phyloP scores from a whole-genome alignment of 2,113 vertebrate species.

The Cyphomyrus discorhynchus region DNA sequence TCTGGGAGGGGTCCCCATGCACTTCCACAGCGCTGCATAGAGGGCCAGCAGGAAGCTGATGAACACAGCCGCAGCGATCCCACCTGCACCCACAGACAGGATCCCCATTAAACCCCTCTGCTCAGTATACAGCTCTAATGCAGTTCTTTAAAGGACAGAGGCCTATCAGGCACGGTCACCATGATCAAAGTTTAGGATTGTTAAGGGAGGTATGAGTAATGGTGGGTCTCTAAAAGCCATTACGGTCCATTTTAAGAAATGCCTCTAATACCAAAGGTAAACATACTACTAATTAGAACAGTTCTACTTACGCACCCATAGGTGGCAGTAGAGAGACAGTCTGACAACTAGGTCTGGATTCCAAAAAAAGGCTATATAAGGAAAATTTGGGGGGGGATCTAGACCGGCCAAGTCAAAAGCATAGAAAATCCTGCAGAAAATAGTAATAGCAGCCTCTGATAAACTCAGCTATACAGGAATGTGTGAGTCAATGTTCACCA shows the following conservation, averaged over 20 bases:
- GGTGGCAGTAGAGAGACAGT: not conserved
- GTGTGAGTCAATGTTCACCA: not conserved
- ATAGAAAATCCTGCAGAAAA: slow-evolving; percentile 9
- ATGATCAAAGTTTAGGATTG: not conserved
- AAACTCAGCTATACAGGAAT: not conserved
- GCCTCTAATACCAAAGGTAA: not conserved
- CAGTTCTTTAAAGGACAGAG: not conserved
- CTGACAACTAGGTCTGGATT: not conserved
- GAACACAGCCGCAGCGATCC: slow-evolving; percentile 32
- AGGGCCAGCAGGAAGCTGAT: slow-evolving; percentile 34
- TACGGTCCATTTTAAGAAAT: not conserved
- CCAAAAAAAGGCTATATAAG: not conserved
- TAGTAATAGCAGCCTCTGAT: not conserved
- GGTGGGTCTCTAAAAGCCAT: not conserved
- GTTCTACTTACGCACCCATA: not conserved
- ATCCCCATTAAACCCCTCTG: not conserved
- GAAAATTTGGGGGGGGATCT: not conserved
- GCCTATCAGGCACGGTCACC: not conserved
- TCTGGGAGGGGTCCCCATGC: slow-evolving; percentile 25
- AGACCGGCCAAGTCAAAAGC: not conserved
- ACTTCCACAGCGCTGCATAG: slow-evolving; percentile 37
- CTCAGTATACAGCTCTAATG: not conserved
- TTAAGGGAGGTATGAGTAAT: not conserved
- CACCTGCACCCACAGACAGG: slow-evolving; percentile 10
- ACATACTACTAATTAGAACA: not conserved